Percentiles rank a stretch among this genome's conserved stretches.
Conservation (phyloP, 2,797 vertebrate genomes). For the Gila robusta region DNA sequence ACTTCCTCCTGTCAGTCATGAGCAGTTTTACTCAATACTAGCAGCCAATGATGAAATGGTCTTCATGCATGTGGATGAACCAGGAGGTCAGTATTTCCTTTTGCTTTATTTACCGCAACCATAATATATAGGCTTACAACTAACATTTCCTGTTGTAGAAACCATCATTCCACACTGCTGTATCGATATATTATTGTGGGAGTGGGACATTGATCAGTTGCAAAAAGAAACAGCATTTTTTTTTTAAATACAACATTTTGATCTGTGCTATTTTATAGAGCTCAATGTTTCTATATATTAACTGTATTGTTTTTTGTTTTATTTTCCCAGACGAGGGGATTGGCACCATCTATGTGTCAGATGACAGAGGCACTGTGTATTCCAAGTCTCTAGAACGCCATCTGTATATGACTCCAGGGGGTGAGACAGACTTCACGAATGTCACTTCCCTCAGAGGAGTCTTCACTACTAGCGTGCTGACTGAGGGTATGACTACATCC, state of each 20-base stretch:
- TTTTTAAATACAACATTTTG: not conserved
- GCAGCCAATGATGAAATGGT: conserved; percentile 93
- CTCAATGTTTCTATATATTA: not conserved
- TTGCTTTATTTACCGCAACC: not conserved
- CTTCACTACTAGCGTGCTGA: conserved; percentile 89
- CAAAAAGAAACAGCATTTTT: not conserved
- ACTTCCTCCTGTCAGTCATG: conserved; percentile 90
- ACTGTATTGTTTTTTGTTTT: conserved; percentile 4
- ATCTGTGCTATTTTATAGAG: not conserved
- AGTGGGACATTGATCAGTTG: not conserved
- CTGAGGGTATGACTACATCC: conserved; percentile 79
- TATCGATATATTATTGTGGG: not conserved
- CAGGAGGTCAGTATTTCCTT: conserved; percentile 83
- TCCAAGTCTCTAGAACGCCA: conserved; percentile 94
- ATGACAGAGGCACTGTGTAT: conserved; percentile 91
- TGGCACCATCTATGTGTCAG: conserved; percentile 94
- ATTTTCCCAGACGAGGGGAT: conserved; percentile 84
- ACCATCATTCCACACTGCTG: not conserved
- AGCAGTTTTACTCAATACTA: conserved; percentile 96
- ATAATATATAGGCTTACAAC: not conserved
- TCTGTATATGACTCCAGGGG: conserved; percentile 89
- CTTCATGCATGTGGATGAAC: conserved; percentile 96
- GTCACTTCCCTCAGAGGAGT: conserved; percentile 93
- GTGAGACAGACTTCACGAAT: conserved; percentile 94
- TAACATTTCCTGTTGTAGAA: not conserved